Evolutionary conservation across 2,888 invertebrate genomes (phyloP), one percentile per base, ranked within the genome.

Genomic region (Sarcophaga subvicina): DNA sequence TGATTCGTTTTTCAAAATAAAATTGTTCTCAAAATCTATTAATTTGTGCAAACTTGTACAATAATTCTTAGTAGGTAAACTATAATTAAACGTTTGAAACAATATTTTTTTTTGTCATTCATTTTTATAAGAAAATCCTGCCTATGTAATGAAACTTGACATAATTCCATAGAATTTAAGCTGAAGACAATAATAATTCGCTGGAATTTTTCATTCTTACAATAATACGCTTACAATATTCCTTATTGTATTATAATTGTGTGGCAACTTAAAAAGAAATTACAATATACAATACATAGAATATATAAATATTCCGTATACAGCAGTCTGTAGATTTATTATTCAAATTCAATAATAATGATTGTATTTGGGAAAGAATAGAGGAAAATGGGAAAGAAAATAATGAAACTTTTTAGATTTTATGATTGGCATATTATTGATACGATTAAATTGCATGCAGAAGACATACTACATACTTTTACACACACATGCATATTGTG

Each of bases 341-440:
- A 54, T 12, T 54, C 54, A 54, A 54, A 54, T 54, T 54, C 54
- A 54, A 54, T 54, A 14, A 17, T 37, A 54, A 54, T 54, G 54
- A 54, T 54, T 54, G 54, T 54, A 17, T 54, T 3, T 3, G 14
- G 17, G 5, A 17, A 54, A 54, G 17, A 14, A 54, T 49, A 49
- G 3, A 54, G 14, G 17, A 54, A 54, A 54, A 54, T 37, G 37
- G 37, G 37, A 37, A 37, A 37, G 14, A 54, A 37, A 37, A 37
- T 37, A 37, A 37, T 37, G 20, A 5, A 76, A 76, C 49, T 54
- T 12, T 14, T 67, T 76, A 37, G 20, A 83, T 78, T 75, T 73
- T 70, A 20, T 49, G 75, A 84, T 84, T 84, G 84, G 66, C 80
- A 67, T 83, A 77, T 71, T 77, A 81, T 76, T 76, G 70, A 59